Evolutionary conservation across 2,888 invertebrate species (phyloP), one percentile per base, ranked within the genome.

Genomic region (Xestia ashworthii): DNA sequence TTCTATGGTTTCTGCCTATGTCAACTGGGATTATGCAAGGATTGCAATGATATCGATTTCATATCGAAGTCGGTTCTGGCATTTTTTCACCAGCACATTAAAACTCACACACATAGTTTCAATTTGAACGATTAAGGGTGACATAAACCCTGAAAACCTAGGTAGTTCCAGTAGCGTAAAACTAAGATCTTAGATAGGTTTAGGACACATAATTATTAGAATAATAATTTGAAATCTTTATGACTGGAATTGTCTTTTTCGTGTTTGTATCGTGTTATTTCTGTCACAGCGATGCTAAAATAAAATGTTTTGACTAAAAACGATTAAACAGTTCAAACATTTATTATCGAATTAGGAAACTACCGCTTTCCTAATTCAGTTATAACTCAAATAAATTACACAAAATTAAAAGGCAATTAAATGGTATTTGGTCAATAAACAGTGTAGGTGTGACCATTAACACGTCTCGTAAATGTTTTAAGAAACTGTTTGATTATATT

Each of bases 361-460:
- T 67, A 66, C 66, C 8, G 25, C 55, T 81, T 70, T 53, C 76
- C 58, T n/a, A 67, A 74, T 79, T 46, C 11, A 38, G 60, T 66
- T 67, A 46, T 62, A 74, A 48, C 25, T 74, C 58, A 67, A 81
- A 81, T 79, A 81, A 74, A 67, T 78, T 32, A 48, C 0, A 38
- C 22, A 64, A 64, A 70, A 81, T 80, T 76, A 81, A 78, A 80
- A n/a, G 50, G 46, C 14, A 73, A 78, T 80, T 60, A 79, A 74
- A 67, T 67, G 53, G 46, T 67, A 60, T 79, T 81, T 79, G 81
- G 81, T 66, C 50, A 79, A 25, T 53, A 44, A 67, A 74, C 11
- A 5, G 46, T n/a, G 74, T 74, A 66, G 81, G 78, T 60, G 81
- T 60, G 46, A 79, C 66, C n/a, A 65, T 41, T 62, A 38, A 60